Conservation (phyloP, 2,888 invertebrate species). For the Aspidapion aeneum region DNA sequence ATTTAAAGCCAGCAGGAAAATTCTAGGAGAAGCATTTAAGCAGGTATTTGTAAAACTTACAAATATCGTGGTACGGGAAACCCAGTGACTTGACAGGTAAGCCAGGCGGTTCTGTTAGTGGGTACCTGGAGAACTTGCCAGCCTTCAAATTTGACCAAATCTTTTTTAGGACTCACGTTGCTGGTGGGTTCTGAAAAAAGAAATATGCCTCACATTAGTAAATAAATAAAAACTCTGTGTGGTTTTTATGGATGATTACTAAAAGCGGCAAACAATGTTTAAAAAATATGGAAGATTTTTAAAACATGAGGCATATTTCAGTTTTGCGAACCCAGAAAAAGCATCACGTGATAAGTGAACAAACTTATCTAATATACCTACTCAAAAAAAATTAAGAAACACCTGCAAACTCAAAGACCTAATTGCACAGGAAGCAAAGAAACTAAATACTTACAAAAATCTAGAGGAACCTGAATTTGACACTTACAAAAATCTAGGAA, state of each 20-base stretch:
- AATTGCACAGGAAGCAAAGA: no score
- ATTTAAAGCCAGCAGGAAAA: no score
- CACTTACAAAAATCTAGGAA: constrained; percentile 52
- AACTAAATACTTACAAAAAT: no score
- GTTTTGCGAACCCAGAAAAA: no score
- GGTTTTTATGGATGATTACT: no score
- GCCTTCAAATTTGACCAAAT: constrained; percentile 53
- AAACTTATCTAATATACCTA: no score
- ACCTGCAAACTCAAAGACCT: no score
- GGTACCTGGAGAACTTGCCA: constrained; percentile 59
- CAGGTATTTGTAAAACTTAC: constrained; percentile 40
- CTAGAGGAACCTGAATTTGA: not conserved
- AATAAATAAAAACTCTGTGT: not conserved
- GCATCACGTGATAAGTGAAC: no score
- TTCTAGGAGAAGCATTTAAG: not conserved
- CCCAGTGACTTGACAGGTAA: constrained; percentile 59
- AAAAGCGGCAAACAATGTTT: no score
- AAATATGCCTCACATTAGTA: not conserved
- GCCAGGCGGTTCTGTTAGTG: constrained; percentile 53
- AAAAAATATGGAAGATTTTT: no score
- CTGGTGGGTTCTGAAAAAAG: constrained; percentile 52
- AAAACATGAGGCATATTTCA: not conserved
- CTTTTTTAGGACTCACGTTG: constrained; percentile 60
- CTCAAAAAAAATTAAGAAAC: no score
- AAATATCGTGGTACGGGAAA: constrained; percentile 53